phyloP scores from a whole-genome alignment of 2,113 vertebrate species.

The Podarcis cretensis region DNA sequence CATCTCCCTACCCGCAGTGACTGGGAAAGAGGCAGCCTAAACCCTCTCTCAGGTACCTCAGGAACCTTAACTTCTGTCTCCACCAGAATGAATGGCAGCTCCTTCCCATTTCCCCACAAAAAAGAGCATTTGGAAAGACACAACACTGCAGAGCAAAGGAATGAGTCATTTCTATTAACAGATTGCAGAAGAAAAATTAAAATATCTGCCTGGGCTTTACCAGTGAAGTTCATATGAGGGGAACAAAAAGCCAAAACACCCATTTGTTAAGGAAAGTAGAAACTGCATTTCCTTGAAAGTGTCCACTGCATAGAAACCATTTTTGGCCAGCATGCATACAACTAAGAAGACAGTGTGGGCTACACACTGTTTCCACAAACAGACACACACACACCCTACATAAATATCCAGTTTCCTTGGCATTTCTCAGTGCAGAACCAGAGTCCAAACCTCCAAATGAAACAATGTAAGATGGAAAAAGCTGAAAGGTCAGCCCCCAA shows the following conservation, averaged over 20 bases:
- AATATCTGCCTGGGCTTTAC: constrained; percentile 61
- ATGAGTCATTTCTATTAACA: constrained; percentile 58
- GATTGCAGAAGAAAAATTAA: constrained; percentile 63
- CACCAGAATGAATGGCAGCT: constrained; percentile 11
- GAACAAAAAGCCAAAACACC: constrained; percentile 39
- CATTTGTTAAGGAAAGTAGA: constrained; percentile 65
- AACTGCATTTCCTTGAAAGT: constrained; percentile 75
- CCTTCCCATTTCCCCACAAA: constrained; percentile 26
- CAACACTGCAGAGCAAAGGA: constrained; percentile 55
- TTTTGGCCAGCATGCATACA: constrained; percentile 77
- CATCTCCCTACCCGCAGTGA: background rate
- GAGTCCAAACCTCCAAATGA: constrained; percentile 65
- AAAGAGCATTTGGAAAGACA: constrained; percentile 59
- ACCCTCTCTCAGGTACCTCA: background rate
- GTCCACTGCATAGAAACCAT: constrained; percentile 70
- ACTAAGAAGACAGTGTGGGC: constrained; percentile 68
- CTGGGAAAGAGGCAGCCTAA: background rate
- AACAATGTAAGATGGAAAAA: constrained; percentile 60
- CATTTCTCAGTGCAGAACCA: constrained; percentile 80
- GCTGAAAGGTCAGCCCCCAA: constrained; percentile 65
- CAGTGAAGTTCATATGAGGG: constrained; percentile 70
- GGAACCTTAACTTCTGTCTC: background rate
- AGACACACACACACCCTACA: constrained; percentile 65
- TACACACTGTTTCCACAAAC: constrained; percentile 70
- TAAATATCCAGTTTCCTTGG: constrained; percentile 81